phyloP scores from a whole-genome alignment of 1,140 invertebrate species.

The Stenopsyche tienmushanensis region DNA sequence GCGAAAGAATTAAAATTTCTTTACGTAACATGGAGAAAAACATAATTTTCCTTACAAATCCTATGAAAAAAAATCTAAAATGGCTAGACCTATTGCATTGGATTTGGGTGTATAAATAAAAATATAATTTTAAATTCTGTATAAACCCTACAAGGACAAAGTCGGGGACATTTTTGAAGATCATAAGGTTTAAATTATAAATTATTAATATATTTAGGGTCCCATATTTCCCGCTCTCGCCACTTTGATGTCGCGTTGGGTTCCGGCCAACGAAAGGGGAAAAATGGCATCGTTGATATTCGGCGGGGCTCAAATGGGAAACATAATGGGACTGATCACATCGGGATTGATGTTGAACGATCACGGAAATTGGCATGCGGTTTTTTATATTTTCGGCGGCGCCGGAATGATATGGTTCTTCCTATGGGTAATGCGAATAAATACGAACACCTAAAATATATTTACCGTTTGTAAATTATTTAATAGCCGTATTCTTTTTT shows the following conservation, averaged over 20 bases:
- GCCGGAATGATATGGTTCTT: constrained; percentile 73
- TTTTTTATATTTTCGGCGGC: constrained; percentile 83
- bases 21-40: too few relatives aligned
- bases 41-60: too few relatives aligned
- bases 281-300: constrained; percentile 73
- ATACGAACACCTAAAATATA: background rate
- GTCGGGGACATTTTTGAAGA: too few relatives aligned
- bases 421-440: constrained; percentile 60
- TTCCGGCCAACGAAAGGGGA: constrained; percentile 69
- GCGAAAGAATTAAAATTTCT: too few relatives aligned
- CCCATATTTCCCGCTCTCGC: constrained; percentile 76
- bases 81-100: too few relatives aligned
- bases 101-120: too few relatives aligned
- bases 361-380: constrained; percentile 71
- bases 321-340: constrained; percentile 71
- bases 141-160: too few relatives aligned
- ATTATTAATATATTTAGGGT: constrained; percentile 61
- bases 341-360: constrained; percentile 67
- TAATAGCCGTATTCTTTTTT: background rate
- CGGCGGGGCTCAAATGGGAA: constrained; percentile 70
- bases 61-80: too few relatives aligned
- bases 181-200: too few relatives aligned
- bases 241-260: constrained; percentile 72
- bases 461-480: background rate
- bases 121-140: too few relatives aligned